These are phyloP conservation scores for Athripsodes cinereus DNA, from an alignment of 2,888 invertebrate species.

Conservation along the genomic window DNA sequence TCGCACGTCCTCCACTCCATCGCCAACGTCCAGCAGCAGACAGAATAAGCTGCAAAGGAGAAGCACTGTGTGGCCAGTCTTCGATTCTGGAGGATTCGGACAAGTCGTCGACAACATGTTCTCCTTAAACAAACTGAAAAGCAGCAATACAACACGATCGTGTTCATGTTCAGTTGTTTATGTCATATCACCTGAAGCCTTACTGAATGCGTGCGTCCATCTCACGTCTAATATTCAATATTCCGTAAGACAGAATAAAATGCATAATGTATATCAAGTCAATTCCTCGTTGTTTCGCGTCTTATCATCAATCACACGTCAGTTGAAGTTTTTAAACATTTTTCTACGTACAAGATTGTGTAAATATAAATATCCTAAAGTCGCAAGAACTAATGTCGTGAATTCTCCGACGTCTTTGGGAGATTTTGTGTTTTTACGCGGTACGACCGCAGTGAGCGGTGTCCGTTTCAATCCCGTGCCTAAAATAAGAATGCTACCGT, in stretches of 20 bases:
- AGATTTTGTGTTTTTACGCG: constrained; percentile 15
- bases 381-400: constrained; percentile 43
- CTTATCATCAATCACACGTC: constrained; percentile 43
- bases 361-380: constrained; percentile 44
- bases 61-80: constrained; percentile 43
- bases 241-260: constrained; percentile 15
- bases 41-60: constrained; percentile 17
- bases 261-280: constrained; percentile 16
- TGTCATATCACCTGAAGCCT: neutral
- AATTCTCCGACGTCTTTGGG: constrained; percentile 38
- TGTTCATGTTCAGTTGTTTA: neutral
- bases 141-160: neutral
- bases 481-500: constrained; percentile 40
- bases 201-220: constrained; percentile 2
- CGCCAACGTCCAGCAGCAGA: neutral
- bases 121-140: too few species aligned
- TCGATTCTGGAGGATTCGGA: constrained; percentile 49
- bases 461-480: constrained; percentile 43
- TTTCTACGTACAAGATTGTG: constrained; percentile 43
- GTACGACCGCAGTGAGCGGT: constrained; percentile 34
- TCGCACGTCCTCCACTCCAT: neutral
- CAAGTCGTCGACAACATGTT: neutral
- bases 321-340: constrained; percentile 42
- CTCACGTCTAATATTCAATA: neutral
- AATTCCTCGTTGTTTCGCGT: constrained; percentile 31